phyloP scores from a whole-genome alignment of 92 coral and sea anemone genomes.

The Chrysogorgia sp. region DNA sequence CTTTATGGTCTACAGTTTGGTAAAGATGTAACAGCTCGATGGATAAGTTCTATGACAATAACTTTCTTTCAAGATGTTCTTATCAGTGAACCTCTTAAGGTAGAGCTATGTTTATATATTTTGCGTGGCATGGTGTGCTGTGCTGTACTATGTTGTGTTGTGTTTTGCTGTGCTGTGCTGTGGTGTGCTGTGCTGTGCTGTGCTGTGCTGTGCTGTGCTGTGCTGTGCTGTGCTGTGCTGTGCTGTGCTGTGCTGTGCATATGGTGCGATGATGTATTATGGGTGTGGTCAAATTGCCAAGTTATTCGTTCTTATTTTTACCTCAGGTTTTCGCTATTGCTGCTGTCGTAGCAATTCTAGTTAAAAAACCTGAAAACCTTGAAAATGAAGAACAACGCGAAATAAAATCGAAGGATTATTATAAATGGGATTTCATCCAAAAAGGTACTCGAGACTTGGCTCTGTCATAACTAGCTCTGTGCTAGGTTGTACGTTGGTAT shows the following conservation, averaged over 20 bases:
- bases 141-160: neutral
- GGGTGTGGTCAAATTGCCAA: neutral
- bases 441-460: too few relatives aligned
- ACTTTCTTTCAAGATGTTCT: constrained; percentile 93
- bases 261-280: neutral
- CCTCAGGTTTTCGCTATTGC: constrained; percentile 80
- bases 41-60: constrained; percentile 89
- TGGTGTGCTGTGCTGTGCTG: neutral
- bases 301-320: neutral
- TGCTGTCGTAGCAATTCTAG: constrained; percentile 78
- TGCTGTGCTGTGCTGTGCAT: neutral
- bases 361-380: constrained; percentile 90
- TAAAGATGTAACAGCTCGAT: constrained; percentile 82
- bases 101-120: neutral
- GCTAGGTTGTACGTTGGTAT: neutral
- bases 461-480: constrained; percentile 34
- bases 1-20: constrained; percentile 96
- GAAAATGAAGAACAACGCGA: constrained; percentile 75
- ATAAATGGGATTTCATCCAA: too few relatives aligned
- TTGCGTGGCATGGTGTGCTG: neutral
- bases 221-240: neutral
- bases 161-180: neutral
- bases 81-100: constrained; percentile 86
- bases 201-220: neutral
- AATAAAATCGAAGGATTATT: constrained; percentile 73